Evolutionary conservation across 1,140 invertebrate species (phyloP), one percentile per base, ranked within the genome.

Genomic region (Colletes gigas): DNA sequence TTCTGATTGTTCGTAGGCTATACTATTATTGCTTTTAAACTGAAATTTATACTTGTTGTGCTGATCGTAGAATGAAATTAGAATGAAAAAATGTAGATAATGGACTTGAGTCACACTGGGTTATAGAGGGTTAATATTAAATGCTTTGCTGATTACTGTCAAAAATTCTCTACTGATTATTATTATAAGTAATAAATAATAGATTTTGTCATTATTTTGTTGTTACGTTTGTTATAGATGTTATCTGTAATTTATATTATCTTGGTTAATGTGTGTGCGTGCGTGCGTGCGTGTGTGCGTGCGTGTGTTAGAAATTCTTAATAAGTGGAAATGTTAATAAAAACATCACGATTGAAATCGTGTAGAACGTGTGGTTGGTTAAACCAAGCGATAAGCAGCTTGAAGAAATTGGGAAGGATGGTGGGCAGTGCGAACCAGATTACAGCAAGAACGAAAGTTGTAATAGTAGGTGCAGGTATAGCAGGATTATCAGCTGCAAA

Each of bases 391-490:
- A 77, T 79, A 70, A 73, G 57, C 55, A 74, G 65, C 50, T 76
- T 81, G 54, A 21, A 87, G 54, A 83, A 81, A n/a, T 71, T 84
- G 75, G 78, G 67, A 83, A 85, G 85, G 81, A 86, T 81, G 73
- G 54, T 66, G 44, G 55, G 44, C 73, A 55, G n/a, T 7, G 66
- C 3, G 65, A 69, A 41, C n/a, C 15, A 80, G 71, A 30, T 57
- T 63, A n/a, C 12, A 12, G 83, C 89, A 65, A 84, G 54, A 59
- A 89, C 88, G 12, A 88, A 80, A 81, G 75, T 95, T 47, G 90
- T 94, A 4, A 95, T 96, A 78, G 83, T 96, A 69, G 95, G 95
- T n/a, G 95, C 95, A 60, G 95, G 95, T 66, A 93, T 96, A 76
- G 94, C 95, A 14, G 95, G 95, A 70, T 88, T 96, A 60, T 93